These are phyloP conservation scores for Gandaritis pyraliata DNA, from an alignment of 2,888 invertebrate species.

Conservation along the genomic window DNA sequence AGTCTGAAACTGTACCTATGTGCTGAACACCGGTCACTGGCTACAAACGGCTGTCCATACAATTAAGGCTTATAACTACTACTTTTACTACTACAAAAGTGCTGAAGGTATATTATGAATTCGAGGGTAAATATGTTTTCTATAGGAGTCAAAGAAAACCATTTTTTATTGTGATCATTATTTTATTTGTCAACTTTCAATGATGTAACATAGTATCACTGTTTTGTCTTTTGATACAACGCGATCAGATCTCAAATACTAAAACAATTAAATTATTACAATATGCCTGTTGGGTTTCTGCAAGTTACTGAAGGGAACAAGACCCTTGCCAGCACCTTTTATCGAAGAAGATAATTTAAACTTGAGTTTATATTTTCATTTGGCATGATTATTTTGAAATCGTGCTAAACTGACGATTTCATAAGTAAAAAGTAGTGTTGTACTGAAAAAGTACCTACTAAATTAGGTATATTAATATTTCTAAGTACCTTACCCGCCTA, in stretches of 20 bases:
- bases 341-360: no score
- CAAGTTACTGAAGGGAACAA: not conserved
- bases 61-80: no score
- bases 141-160: constrained; percentile 2
- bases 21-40: no score
- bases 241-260: constrained; percentile 68
- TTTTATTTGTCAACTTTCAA: constrained; percentile 61
- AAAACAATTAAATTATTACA: not conserved
- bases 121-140: no score
- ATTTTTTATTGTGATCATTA: constrained; percentile 48
- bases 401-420: no score
- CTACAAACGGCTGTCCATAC: no score
- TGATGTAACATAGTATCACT: constrained; percentile 77
- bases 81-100: no score
- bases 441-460: not conserved
- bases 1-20: no score
- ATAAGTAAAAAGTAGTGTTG: no score
- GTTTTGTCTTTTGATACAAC: constrained; percentile 76
- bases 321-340: not conserved
- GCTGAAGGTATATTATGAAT: no score
- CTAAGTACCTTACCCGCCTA: not conserved
- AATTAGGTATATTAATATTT: not conserved
- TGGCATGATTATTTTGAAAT: no score
- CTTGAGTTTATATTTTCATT: no score
- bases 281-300: not conserved